Base-by-base conservation (phyloP, 2,888 invertebrate genomes). In the Hypomecis atomaria region DNA sequence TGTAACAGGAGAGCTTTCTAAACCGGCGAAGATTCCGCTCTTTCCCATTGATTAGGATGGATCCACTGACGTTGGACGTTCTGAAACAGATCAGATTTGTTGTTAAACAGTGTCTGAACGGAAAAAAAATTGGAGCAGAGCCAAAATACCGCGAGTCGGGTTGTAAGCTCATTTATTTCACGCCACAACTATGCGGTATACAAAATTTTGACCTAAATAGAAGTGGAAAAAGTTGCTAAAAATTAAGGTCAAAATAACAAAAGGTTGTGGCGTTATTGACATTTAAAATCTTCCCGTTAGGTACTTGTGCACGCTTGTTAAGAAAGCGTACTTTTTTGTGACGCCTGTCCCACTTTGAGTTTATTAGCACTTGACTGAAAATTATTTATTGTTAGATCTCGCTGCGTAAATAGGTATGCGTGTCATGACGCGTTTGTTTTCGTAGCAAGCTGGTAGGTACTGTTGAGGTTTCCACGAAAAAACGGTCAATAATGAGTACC, bases 1-100 rank as follows among this genome's bases (percentile, higher is more conserved):
- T 99, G 90, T 99, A 99, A 83, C 98, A 98, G 10, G 98, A 98
- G 88, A 98, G 95, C 86, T 98, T 98, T 40, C 98, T 95, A 89
- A 99, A 99, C 66, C 96, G 94, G 44, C 98, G 94, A 48, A 98
- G 92, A 87, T 97, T 98, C 59, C 98, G 92, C 72, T 96, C 96
- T 79, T 97, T 96, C 50, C 97, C 97, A 83, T 98, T 98, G 77
- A 99, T 97, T 62, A 96, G 89, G 68, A 98, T 96, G 37, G 95
- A 95, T 6, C 99, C 99, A 75, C 95, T 96, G 34, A 98, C 93
- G 80, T 97, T 96, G 65, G 96, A 96, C 50, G 97, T 97, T 89
- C 97, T 97, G 90, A 65, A 84, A 82, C 13, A 53, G 3, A 49
- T 4, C 43, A 57, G 38, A 45, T 69, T 68, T 72, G 66, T 68